Conservation (phyloP, 2,888 invertebrate genomes). For the Pemphredon lugubris region DNA sequence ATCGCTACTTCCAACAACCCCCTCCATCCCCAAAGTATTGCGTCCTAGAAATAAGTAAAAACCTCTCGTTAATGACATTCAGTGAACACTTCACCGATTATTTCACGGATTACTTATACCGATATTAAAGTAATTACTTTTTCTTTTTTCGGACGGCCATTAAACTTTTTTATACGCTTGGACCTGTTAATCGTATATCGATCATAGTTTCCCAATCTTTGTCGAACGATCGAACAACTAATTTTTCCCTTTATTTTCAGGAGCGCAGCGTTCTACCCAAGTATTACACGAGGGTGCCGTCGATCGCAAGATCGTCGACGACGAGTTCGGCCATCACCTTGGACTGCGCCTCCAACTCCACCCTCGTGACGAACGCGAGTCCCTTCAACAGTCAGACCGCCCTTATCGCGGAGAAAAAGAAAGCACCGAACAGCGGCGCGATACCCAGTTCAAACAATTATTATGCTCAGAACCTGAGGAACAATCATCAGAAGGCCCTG, state of each 20-base stretch:
- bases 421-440: slow-evolving; percentile 8
- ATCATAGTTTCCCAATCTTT: too few species aligned
- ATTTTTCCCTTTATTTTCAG: slow-evolving; percentile 57
- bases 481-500: slow-evolving; percentile 65
- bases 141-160: too few species aligned
- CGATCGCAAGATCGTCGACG: slow-evolving; percentile 66
- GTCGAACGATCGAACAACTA: not conserved
- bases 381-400: slow-evolving; percentile 79
- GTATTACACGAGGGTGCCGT: slow-evolving; percentile 75
- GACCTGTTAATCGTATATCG: too few species aligned
- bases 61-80: too few species aligned
- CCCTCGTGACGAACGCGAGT: slow-evolving; percentile 76
- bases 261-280: slow-evolving; percentile 73
- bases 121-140: too few species aligned
- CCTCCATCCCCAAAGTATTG: too few species aligned
- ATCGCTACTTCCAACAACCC: too few species aligned
- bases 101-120: too few species aligned
- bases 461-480: slow-evolving; percentile 77
- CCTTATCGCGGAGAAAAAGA: slow-evolving; percentile 65
- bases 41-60: too few species aligned
- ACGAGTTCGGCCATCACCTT: slow-evolving; percentile 69
- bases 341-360: slow-evolving; percentile 78
- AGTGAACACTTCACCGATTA: too few species aligned
- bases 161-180: too few species aligned
- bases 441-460: slow-evolving; percentile 62